phyloP scores from a whole-genome alignment of 2,797 vertebrate genomes.

The Vultur gryphus region DNA sequence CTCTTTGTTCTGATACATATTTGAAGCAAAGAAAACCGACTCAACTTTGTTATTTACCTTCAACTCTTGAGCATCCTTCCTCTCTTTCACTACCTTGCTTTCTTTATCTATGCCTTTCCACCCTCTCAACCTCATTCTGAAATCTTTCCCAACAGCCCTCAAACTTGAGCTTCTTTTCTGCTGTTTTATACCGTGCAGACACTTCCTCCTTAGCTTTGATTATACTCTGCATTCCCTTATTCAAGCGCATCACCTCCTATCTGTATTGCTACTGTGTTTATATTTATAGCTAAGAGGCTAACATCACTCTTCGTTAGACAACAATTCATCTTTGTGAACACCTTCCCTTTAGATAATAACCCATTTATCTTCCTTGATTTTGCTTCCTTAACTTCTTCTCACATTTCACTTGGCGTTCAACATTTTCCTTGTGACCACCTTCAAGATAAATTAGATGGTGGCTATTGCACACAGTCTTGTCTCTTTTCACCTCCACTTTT shows the following conservation, averaged over 20 bases:
- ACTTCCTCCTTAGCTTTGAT: background rate
- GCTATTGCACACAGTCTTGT: background rate
- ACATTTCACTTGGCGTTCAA: background rate
- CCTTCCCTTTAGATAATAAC: background rate
- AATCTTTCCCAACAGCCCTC: background rate
- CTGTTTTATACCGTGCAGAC: background rate
- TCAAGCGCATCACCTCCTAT: constrained; percentile 13
- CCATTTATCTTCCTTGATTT: constrained; percentile 24
- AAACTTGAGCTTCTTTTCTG: background rate
- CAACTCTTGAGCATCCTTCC: background rate
- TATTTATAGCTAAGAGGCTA: constrained; percentile 35
- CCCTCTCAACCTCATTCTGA: background rate
- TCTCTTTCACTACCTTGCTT: background rate
- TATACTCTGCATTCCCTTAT: constrained; percentile 18
- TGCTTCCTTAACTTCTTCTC: background rate
- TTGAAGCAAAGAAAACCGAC: constrained; percentile 2
- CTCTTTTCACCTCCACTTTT: background rate
- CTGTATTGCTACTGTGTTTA: constrained; percentile 33
- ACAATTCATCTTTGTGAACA: constrained; percentile 28
- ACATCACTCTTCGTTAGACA: constrained; percentile 28
- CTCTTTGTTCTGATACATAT: background rate
- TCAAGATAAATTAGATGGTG: background rate
- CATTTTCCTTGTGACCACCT: background rate
- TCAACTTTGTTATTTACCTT: background rate
- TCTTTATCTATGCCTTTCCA: background rate